phyloP scores from a whole-genome alignment of 2,797 vertebrate genomes.

The Hemitrygon akajei region DNA sequence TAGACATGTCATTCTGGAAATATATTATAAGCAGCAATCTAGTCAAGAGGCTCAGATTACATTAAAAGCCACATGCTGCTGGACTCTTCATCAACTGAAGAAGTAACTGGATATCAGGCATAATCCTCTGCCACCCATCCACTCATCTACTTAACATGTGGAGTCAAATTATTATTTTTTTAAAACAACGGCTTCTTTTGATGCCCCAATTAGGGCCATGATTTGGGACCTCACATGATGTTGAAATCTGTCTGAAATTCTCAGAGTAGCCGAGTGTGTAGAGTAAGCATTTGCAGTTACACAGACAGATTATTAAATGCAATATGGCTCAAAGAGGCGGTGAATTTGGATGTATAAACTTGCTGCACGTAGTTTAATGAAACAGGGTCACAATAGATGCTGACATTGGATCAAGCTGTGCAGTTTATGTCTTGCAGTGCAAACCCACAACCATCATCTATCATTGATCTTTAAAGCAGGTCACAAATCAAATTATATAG shows the following conservation, averaged over 20 bases:
- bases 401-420: background rate
- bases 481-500: background rate
- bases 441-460: background rate
- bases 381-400: background rate
- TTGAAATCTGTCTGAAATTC: background rate
- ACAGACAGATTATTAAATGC: background rate
- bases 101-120: background rate
- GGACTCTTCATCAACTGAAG: conserved; percentile 15
- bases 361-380: background rate
- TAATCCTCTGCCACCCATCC: conserved; percentile 29
- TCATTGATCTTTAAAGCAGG: background rate
- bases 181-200: conserved; percentile 14
- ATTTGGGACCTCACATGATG: background rate
- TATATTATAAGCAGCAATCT: conserved; percentile 9
- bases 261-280: too few species aligned
- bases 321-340: background rate
- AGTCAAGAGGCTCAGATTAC: conserved; percentile 2
- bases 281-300: too few species aligned
- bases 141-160: conserved; percentile 1
- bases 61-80: background rate
- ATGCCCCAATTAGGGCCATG: background rate
- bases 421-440: background rate
- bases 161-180: conserved; percentile 16
- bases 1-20: background rate
- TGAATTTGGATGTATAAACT: too few species aligned